Evolutionary conservation across 2,113 vertebrate genomes (phyloP), one percentile per base, ranked within the genome.

Genomic region (Erpornis zantholeuca): DNA sequence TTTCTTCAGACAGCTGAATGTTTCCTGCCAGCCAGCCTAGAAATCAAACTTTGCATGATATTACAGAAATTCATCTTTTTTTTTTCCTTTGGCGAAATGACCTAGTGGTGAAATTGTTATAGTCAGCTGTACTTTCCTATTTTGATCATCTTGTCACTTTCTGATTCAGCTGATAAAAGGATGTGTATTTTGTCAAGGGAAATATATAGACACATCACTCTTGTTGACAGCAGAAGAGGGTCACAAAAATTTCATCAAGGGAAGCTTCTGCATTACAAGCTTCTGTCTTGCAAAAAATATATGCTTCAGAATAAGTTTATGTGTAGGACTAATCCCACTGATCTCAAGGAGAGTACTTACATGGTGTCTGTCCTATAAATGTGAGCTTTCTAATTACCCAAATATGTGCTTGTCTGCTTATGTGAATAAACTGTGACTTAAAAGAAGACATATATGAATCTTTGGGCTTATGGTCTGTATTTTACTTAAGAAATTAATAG

Each of bases 101-200:
- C 80, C 95, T 90, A 86, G 83, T 84, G 95, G 86, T 88, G 94
- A 88, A 94, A 94, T 94, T 94, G 95, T 94, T 96, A 63, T 63
- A 95, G 96, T 95, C 94, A 94, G 88, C 92, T 95, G 88, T 95
- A 88, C 88, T 94, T 95, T 75, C 88, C 86, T 75, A 38, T 96
- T 97, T 96, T 96, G 96, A 96, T 97, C 91, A 94, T 97, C 91
- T 91, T 95, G 95, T 94, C 94, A 94, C 80, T 95, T 96, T 95
- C 83, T 92, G 69, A 94, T 95, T 88, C 80, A 73, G 52, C 91
- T 92, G 88, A 94, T 94, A 92, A 90, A 95, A 94, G 72, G 92
- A 96, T 92, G 81, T 95, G 88, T 95, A 79, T 96, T 95, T 97
- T 96, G 91, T 95, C 96, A 92, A 64, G 88, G 83, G 65, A 92